Percentiles rank a stretch among this genome's conserved stretches.
Conservation (phyloP, 1,140 invertebrate species). For the Antheraea mylitta region DNA sequence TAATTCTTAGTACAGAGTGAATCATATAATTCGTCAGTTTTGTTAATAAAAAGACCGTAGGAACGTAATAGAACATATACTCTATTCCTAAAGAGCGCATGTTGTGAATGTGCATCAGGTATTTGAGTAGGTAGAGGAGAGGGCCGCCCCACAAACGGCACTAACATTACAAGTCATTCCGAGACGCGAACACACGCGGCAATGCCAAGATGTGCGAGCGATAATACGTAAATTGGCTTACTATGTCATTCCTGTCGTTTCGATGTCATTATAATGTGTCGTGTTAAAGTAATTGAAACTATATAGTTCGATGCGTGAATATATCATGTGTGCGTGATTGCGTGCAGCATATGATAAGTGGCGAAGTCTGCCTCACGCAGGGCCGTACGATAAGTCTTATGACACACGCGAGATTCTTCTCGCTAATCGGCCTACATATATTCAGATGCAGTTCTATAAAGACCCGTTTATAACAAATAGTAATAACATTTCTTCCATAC, state of each 20-base stretch:
- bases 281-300: background rate
- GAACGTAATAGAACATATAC: background rate
- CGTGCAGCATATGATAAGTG: constrained; percentile 23
- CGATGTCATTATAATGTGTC: constrained; percentile 9
- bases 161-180: constrained; percentile 51
- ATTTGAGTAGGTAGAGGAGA: constrained; percentile 15
- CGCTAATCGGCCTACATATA: constrained; percentile 59
- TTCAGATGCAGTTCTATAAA: constrained; percentile 42
- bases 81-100: constrained; percentile 31
- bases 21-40: background rate
- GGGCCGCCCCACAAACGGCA: constrained; percentile 44
- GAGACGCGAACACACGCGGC: constrained; percentile 12
- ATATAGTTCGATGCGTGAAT: constrained; percentile 8
- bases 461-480: constrained; percentile 38
- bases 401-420: constrained; percentile 57
- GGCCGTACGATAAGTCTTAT: constrained; percentile 42
- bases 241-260: constrained; percentile 29
- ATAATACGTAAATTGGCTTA: constrained; percentile 40
- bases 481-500: background rate
- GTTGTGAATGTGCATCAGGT: constrained; percentile 40
- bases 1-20: background rate
- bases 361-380: constrained; percentile 29
- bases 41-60: background rate
- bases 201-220: constrained; percentile 59
- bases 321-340: constrained; percentile 35